Percentiles rank a stretch among this genome's conserved stretches.
Evolutionary conservation across 2,113 vertebrate species (phyloP).

Genomic region (Eleginops maclovinus): DNA sequence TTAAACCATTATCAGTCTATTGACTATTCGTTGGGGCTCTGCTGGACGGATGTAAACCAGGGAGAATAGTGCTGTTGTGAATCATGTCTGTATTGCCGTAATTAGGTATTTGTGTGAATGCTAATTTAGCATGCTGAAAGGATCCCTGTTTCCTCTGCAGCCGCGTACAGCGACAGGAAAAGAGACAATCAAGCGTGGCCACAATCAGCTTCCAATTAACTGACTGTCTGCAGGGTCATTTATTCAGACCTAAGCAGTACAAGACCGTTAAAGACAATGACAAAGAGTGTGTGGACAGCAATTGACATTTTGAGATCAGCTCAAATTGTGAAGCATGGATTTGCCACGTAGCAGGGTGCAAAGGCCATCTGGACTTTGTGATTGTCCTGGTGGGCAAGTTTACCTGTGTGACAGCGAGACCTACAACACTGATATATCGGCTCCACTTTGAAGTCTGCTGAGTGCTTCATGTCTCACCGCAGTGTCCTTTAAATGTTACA

Average conservation of each 20-base stretch:
- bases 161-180: background rate
- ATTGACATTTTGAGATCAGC: background rate
- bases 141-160: conserved; percentile 4
- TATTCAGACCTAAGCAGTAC: conserved; percentile 22
- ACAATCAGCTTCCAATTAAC: conserved; percentile 29
- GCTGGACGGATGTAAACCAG: background rate
- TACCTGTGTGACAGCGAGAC: conserved; percentile 15
- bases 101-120: conserved; percentile 34
- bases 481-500: background rate
- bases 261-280: background rate
- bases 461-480: background rate
- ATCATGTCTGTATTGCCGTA: conserved; percentile 2
- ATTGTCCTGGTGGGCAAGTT: background rate
- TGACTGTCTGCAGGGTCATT: conserved; percentile 4
- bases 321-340: conserved; percentile 15
- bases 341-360: conserved; percentile 14
- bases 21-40: background rate
- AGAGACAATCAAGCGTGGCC: conserved; percentile 17
- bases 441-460: too few species aligned
- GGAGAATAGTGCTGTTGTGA: background rate
- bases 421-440: background rate
- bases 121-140: conserved; percentile 13
- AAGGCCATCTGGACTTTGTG: conserved; percentile 25
- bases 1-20: too few species aligned
- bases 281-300: background rate